These are phyloP conservation scores for Adrianichthys oophorus DNA, from an alignment of 2,797 vertebrate genomes.

Conservation along the genomic window DNA sequence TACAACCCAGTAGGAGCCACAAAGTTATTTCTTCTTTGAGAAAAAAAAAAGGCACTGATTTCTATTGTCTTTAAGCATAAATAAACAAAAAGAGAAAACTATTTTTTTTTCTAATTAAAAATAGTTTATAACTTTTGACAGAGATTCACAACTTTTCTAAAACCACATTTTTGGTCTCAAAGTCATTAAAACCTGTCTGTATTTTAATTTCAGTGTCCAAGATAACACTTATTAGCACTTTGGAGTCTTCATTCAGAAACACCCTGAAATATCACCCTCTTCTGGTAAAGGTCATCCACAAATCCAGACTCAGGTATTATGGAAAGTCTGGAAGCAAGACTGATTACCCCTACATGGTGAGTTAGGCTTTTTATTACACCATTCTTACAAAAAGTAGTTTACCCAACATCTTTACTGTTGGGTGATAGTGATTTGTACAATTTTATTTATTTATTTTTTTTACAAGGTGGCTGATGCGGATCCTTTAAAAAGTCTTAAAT, in stretches of 20 bases:
- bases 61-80: too few relatives aligned
- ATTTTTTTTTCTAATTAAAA: too few relatives aligned
- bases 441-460: too few relatives aligned
- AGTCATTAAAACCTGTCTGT: background rate
- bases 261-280: constrained; percentile 76
- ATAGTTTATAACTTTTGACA: too few relatives aligned
- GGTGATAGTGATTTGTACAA: background rate
- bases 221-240: constrained; percentile 76
- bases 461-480: too few relatives aligned
- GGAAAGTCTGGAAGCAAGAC: constrained; percentile 83
- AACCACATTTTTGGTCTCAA: background rate
- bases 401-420: background rate
- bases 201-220: constrained; percentile 75
- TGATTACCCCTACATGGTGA: constrained; percentile 89
- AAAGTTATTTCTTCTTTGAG: too few relatives aligned
- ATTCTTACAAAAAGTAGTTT: background rate
- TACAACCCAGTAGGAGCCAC: too few relatives aligned
- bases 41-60: too few relatives aligned
- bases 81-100: too few relatives aligned
- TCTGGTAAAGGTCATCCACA: constrained; percentile 88
- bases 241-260: constrained; percentile 78
- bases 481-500: too few relatives aligned
- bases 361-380: background rate
- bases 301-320: constrained; percentile 88
- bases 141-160: background rate